phyloP scores from a whole-genome alignment of 2,113 vertebrate species.

The Python bivittatus region DNA sequence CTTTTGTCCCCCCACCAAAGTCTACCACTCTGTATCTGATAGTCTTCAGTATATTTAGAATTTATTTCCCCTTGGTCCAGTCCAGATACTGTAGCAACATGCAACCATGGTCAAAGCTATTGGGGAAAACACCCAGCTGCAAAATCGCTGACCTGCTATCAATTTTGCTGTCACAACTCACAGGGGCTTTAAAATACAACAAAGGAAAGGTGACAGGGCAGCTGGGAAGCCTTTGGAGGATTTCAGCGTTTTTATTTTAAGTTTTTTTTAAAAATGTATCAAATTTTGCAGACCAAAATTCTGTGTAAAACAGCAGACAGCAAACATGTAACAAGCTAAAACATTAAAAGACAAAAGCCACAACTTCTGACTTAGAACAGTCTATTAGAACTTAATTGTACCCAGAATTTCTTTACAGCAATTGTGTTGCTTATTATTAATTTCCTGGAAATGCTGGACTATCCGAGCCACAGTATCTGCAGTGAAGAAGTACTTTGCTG shows the following conservation, averaged over 20 bases:
- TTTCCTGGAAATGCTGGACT: not conserved
- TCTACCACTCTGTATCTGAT: too few species aligned
- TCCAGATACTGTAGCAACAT: too few species aligned
- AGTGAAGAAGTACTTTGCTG: not conserved
- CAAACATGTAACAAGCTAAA: not conserved
- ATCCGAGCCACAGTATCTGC: not conserved
- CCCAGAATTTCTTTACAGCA: not conserved
- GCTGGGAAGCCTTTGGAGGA: too few species aligned
- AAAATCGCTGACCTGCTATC: too few species aligned
- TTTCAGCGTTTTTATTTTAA: not conserved
- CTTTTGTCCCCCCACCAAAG: too few species aligned
- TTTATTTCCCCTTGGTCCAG: too few species aligned
- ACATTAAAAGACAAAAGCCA: not conserved
- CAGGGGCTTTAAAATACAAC: too few species aligned
- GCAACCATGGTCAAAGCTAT: too few species aligned
- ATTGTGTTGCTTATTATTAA: not conserved
- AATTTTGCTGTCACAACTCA: too few species aligned
- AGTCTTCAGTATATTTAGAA: too few species aligned
- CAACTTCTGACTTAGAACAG: not conserved
- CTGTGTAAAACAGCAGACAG: not conserved
- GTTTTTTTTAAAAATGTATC: not conserved
- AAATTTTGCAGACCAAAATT: not conserved
- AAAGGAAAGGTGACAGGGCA: too few species aligned
- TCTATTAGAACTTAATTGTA: not conserved
- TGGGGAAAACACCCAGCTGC: too few species aligned